These are phyloP conservation scores for Choloepus hoffmanni DNA, from an alignment of 2,113 vertebrate species.

Conservation along the genomic window DNA sequence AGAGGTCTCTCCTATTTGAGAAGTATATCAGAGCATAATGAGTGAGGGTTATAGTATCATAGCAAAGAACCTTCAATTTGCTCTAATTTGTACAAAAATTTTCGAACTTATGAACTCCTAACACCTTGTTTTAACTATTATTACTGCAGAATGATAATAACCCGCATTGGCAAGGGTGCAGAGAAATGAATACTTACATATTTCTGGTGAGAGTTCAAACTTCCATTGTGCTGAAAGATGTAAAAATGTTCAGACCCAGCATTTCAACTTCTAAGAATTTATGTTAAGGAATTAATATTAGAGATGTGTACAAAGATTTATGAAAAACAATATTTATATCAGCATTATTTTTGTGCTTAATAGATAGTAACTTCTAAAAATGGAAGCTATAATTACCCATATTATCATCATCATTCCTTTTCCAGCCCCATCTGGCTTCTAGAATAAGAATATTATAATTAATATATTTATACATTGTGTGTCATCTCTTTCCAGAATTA, in stretches of 20 bases:
- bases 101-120: not conserved
- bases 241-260: not conserved
- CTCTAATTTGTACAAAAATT: conserved; percentile 20
- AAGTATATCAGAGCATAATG: not conserved
- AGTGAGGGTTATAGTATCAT: not conserved
- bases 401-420: conserved; percentile 68
- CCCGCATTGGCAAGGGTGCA: not conserved
- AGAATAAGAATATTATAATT: conserved; percentile 80
- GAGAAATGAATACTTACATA: not conserved
- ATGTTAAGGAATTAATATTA: conserved; percentile 62
- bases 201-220: not conserved
- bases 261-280: conserved; percentile 64
- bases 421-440: conserved; percentile 77
- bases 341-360: conserved; percentile 71
- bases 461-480: conserved; percentile 77
- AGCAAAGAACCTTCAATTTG: conserved; percentile 25
- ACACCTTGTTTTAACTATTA: not conserved
- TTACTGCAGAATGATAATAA: not conserved
- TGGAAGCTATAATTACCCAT: conserved; percentile 79
- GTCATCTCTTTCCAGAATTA: conserved; percentile 74
- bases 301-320: conserved; percentile 64
- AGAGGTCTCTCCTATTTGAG: not conserved
- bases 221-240: not conserved
- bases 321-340: conserved; percentile 79
- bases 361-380: conserved; percentile 79